A percentile compares a stretch with the other conserved stretches of the same genome.
phyloP scores from a whole-genome alignment of 2,797 vertebrate genomes.

The Scarus forsteni region DNA sequence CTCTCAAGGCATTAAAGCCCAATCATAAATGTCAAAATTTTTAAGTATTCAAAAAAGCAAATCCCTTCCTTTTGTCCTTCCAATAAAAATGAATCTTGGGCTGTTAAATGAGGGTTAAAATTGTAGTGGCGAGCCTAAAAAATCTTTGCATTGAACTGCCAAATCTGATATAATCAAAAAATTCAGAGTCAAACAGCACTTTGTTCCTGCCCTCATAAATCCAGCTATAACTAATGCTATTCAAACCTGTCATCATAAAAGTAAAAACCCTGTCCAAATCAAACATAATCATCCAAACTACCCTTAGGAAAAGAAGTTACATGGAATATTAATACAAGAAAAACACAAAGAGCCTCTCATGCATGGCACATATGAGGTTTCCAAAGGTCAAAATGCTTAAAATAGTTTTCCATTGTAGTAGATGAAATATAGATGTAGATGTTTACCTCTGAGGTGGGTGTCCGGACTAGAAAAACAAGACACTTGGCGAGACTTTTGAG shows the following conservation, averaged over 20 bases:
- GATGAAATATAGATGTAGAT: slow-evolving; percentile 50
- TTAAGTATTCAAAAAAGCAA: too few species aligned
- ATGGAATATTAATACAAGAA: slow-evolving; percentile 14
- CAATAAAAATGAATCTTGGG: not conserved
- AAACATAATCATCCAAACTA: slow-evolving; percentile 21
- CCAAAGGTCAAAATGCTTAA: slow-evolving; percentile 59
- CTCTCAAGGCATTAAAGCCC: too few species aligned
- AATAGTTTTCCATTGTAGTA: slow-evolving; percentile 40
- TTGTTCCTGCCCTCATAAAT: not conserved
- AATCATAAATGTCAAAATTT: too few species aligned
- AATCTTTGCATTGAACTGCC: not conserved
- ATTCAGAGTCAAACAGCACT: not conserved
- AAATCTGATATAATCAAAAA: not conserved
- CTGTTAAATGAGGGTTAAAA: not conserved
- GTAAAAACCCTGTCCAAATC: slow-evolving; percentile 17
- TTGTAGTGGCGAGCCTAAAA: not conserved
- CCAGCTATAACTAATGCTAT: slow-evolving; percentile 3
- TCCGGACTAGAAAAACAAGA: slow-evolving; percentile 68
- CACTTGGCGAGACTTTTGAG: slow-evolving; percentile 53
- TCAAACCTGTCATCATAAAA: slow-evolving; percentile 18
- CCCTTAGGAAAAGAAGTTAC: slow-evolving; percentile 1
- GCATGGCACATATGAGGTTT: slow-evolving; percentile 41
- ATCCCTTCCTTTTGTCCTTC: too few species aligned
- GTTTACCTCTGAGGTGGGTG: slow-evolving; percentile 71
- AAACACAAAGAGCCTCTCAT: slow-evolving; percentile 7